Conservation (phyloP, 1,140 invertebrate genomes). For the Papilio glaucus region DNA sequence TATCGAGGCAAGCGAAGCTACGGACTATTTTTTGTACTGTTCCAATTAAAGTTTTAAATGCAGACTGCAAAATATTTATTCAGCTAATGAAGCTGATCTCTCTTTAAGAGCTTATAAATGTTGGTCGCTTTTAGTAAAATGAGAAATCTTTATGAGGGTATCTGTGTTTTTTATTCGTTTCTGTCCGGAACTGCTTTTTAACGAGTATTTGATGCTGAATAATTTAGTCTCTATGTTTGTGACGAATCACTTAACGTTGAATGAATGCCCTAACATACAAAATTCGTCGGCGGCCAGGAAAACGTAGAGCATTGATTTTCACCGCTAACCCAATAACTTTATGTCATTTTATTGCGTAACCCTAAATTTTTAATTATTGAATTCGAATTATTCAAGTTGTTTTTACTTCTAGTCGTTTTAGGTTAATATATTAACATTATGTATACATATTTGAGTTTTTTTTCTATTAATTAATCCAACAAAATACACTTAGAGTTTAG, state of each 20-base stretch:
- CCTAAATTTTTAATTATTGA: no score
- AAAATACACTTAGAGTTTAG: no score
- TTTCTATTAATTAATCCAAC: no score
- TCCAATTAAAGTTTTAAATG: slow-evolving; percentile 31
- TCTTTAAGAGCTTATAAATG: slow-evolving; percentile 35
- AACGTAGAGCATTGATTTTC: no score
- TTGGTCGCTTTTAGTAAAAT: slow-evolving; percentile 25
- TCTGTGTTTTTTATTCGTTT: slow-evolving; percentile 24
- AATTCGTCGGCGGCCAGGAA: no score
- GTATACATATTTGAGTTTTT: no score
- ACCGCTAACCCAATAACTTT: no score
- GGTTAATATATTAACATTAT: no score
- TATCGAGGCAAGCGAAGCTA: background rate
- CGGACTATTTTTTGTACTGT: slow-evolving; percentile 13
- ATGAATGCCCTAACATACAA: no score
- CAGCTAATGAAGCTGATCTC: slow-evolving; percentile 32
- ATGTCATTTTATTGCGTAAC: no score
- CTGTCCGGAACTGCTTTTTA: background rate
- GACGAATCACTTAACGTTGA: background rate
- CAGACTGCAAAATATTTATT: slow-evolving; percentile 29
- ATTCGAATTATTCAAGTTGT: no score
- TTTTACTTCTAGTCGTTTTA: background rate
- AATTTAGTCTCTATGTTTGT: background rate
- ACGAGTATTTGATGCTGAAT: background rate
- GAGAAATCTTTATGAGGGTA: slow-evolving; percentile 21